These are phyloP conservation scores for Geococcyx californianus DNA, from an alignment of 2,113 vertebrate genomes.

Conservation along the genomic window DNA sequence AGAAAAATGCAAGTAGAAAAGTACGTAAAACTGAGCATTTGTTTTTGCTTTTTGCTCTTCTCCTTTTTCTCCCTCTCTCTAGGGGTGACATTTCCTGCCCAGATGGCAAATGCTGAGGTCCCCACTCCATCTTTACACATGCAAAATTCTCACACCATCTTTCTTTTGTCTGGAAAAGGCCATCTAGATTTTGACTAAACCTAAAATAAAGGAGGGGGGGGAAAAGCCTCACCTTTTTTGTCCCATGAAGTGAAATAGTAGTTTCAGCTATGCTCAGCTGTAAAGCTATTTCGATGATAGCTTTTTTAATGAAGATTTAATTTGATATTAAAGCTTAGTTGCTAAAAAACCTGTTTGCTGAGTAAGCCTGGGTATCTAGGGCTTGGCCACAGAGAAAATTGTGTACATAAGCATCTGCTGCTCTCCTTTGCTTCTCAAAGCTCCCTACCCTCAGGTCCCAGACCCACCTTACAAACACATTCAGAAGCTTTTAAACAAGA, in stretches of 20 bases:
- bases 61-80: background rate
- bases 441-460: background rate
- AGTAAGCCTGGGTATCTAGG: background rate
- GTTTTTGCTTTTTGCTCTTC: conserved; percentile 59
- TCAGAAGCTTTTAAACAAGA: background rate
- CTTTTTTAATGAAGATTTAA: background rate
- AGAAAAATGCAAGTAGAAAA: conserved; percentile 64
- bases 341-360: background rate
- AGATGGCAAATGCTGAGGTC: background rate
- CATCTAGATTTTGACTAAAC: background rate
- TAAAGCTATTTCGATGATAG: background rate
- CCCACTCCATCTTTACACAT: background rate
- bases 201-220: background rate
- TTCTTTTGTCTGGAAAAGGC: background rate
- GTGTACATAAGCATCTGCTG: background rate
- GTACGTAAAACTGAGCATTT: conserved; percentile 63
- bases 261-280: background rate
- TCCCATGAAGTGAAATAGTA: background rate
- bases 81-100: background rate
- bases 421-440: background rate
- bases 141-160: background rate
- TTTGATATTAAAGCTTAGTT: conserved; percentile 23
- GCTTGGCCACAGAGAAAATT: background rate
- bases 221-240: background rate
- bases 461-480: background rate